Base-by-base conservation (phyloP, 2,888 invertebrate species). In the Acleris holmiana region DNA sequence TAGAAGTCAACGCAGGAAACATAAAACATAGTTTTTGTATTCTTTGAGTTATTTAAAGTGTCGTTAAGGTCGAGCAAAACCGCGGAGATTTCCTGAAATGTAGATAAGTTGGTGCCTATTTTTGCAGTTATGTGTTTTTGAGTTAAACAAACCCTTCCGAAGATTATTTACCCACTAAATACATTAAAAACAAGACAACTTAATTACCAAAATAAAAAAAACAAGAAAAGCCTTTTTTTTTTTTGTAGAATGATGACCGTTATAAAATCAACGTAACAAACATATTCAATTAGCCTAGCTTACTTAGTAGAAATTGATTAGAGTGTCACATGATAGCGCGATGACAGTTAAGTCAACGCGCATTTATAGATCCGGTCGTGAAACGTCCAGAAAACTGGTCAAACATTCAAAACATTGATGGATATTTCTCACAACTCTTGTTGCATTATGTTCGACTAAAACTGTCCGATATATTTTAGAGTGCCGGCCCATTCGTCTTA, bases 401-500 rank as follows among this genome's bases (percentile, higher is more conserved):
- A 54, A 64, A 59, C 64, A 44, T 57, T 58, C 40, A 48, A 46
- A 65, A 60, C 59, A 65, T 59, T 65, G 65, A 65, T 65, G 59
- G 65, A 65, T 65, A 65, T 60, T 64, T 64, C 65, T 60, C 65
- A 65, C 59, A 66, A 66, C 61, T 61, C 50, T 35, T 66, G 66
- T 61, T 40, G 66, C 47, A 66, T 66, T 66, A 62, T 67, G 58
- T 59, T 50, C 17, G 61, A 51, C 63, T 63, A 63, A 67, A 68
- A 61, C 44, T 60, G 61, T 65, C 63, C 63, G 60, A 68, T 61
- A 68, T 68, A 68, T 69, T 69, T 69, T 62, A 69, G 67, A 56
- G 67, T 58, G 41, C 47, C 49, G 18, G 61, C 55, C 66, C 68
- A 68, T 69, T 67, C 68, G 67, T 68, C 68, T 68, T 67, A 54